Base-by-base conservation (phyloP, 2,113 vertebrate genomes). In the Entosphenus tridentatus region DNA sequence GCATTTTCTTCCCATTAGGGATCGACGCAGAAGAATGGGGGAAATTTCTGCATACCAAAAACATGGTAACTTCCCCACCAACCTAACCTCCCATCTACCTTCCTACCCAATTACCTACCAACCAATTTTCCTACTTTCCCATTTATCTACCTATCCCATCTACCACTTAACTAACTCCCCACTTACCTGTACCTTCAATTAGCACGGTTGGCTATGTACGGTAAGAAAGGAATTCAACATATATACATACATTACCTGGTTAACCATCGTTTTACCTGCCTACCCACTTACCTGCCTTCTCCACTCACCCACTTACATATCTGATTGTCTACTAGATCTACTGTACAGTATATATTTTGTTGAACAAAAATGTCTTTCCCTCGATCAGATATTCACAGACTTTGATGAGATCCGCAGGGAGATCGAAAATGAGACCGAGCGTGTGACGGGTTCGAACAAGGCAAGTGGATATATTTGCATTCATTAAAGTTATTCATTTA, bases 1-100 rank as follows among this genome's bases (percentile, higher is more conserved):
- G 11, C 10, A 6, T 39, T 39, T n/a, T 68, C 4, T 9, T 68
- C 11, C 70, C n/a, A 18, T 2, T 68, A 86, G 84, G 79, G 70
- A 74, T 82, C 75, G 81, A 80, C 74, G 80, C 80, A 68, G 84
- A 86, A 68, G 82, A 86, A 76, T 85, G 83, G 84, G 84, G 81
- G 11, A 84, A 77, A 2, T 85, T 86, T 67, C 74, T 84, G 68
- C 84, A 86, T 75, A 82, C 80, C 77, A 84, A 84, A 71, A 80
- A 79, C 72, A 81, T 84, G 83, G 84, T 85, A 79, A 68, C 68
- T 54, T 11, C 55, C 9, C 57, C 56, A 18, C 56, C 57, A 4
- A 18, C 0, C 54, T 13, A 13, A 8, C 12, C 12, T 10, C 3
- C 9, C 12, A 39, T 39, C 39, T 39, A 39, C 39, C 39, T 39